A percentile compares a stretch with the other conserved stretches of the same genome.
Evolutionary conservation across 2,797 vertebrate species (phyloP).

Genomic region (Cottoperca gobio): DNA sequence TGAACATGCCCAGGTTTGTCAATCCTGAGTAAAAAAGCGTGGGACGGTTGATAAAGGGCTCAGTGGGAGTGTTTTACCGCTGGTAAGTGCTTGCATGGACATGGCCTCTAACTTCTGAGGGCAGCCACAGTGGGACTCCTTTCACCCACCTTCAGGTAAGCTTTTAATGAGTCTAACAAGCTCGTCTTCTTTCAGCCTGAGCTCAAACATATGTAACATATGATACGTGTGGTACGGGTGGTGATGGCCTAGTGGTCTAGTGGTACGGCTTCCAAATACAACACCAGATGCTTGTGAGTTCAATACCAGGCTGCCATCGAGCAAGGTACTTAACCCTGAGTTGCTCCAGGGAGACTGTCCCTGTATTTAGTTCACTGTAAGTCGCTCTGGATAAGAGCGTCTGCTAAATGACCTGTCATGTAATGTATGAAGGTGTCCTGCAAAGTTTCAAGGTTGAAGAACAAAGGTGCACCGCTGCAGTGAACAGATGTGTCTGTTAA

Average conservation of each 20-base stretch:
- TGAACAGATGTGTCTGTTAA: conserved; percentile 4
- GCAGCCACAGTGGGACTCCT: conserved; percentile 41
- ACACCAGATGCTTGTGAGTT: too few species aligned
- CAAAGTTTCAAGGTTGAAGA: conserved; percentile 35
- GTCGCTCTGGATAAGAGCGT: too few species aligned
- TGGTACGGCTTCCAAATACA: too few species aligned
- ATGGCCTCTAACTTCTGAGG: conserved; percentile 44
- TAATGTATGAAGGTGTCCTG: conserved; percentile 24
- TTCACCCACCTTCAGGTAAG: conserved; percentile 59
- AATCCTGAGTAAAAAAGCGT: conserved; percentile 16
- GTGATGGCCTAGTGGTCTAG: too few species aligned
- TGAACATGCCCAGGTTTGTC: conserved; percentile 33
- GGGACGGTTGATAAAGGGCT: conserved; percentile 37
- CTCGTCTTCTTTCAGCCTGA: conserved; percentile 15
- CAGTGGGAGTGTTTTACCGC: conserved; percentile 41
- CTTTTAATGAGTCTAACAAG: conserved; percentile 68
- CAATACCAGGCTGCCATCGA: too few species aligned
- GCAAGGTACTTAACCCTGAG: too few species aligned
- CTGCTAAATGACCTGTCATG: too few species aligned
- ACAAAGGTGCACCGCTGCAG: not conserved
- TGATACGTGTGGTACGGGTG: too few species aligned
- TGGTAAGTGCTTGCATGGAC: conserved; percentile 50
- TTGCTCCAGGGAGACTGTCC: too few species aligned
- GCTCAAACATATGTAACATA: conserved; percentile 5
- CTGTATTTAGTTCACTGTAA: too few species aligned